A percentile compares a stretch with the other conserved stretches of the same genome.
phyloP scores from a whole-genome alignment of 2,113 vertebrate genomes.

The Castor canadensis region DNA sequence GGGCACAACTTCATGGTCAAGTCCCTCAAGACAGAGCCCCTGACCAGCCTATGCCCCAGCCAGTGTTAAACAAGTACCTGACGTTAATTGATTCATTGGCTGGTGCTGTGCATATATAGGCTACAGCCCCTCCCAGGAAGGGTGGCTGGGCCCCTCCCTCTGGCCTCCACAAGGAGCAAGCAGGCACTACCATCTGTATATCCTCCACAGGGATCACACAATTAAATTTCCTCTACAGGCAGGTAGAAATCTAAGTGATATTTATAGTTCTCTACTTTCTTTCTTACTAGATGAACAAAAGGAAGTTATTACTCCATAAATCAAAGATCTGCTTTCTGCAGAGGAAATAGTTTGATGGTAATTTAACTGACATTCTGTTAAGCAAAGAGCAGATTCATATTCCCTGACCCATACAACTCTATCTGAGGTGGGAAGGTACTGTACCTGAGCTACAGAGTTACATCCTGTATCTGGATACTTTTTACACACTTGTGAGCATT shows the following conservation, averaged over 20 bases:
- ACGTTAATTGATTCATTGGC: no score
- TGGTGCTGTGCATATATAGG: accelerated
- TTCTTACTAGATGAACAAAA: not conserved
- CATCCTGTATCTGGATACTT: not conserved
- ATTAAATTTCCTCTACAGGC: not conserved
- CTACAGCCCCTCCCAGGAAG: no score
- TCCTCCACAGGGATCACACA: no score
- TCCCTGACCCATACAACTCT: not conserved
- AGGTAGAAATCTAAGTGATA: not conserved
- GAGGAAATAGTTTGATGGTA: conserved; percentile 21
- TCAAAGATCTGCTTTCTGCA: not conserved
- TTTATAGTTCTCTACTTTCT: not conserved
- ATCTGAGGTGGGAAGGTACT: not conserved
- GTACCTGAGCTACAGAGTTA: not conserved
- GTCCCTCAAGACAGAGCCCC: not conserved
- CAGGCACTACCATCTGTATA: accelerated
- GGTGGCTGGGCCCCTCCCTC: not conserved
- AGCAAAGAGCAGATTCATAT: not conserved
- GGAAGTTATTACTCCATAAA: conserved; percentile 36
- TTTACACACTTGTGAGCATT: not conserved
- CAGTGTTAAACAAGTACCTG: not conserved
- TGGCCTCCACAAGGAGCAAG: not conserved
- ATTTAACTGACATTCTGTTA: conserved; percentile 26
- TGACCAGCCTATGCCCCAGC: accelerated
- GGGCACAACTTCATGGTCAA: not conserved